phyloP scores from a whole-genome alignment of 2,888 invertebrate genomes.

The Catocala fraxini region DNA sequence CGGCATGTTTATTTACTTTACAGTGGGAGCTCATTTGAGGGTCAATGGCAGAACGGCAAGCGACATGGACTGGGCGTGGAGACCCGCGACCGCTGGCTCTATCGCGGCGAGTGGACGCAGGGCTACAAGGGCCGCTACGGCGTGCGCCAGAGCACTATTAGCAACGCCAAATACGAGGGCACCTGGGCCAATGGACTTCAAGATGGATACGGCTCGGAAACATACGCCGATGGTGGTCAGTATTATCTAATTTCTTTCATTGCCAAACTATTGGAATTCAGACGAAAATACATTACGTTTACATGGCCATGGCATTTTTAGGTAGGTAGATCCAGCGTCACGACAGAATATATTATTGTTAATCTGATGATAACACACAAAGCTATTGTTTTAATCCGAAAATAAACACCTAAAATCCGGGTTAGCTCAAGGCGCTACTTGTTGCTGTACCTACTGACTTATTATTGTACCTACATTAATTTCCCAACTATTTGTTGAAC shows the following conservation, averaged over 20 bases:
- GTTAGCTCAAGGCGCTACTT: constrained; percentile 33
- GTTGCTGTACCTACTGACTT: constrained; percentile 22
- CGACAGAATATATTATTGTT: constrained; percentile 61
- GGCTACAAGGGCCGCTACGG: constrained; percentile 99
- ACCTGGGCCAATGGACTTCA: constrained; percentile 99
- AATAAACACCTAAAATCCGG: constrained; percentile 48
- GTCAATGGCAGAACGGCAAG: constrained; percentile 99
- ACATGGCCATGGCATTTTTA: constrained; percentile 75
- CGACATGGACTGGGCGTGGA: constrained; percentile 99
- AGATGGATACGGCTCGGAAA: constrained; percentile 99
- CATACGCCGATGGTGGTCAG: constrained; percentile 99
- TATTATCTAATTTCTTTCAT: constrained; percentile 68
- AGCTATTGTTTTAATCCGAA: constrained; percentile 44
- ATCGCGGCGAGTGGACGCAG: constrained; percentile 99
- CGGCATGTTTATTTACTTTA: constrained; percentile 59
- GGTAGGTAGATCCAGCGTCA: constrained; percentile 51
- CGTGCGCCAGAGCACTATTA: constrained; percentile 97
- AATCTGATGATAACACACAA: constrained; percentile 52
- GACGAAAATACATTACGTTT: constrained; percentile 75
- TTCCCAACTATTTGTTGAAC: constrained; percentile 38
- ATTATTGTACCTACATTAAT: constrained; percentile 40
- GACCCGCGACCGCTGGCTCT: constrained; percentile 98
- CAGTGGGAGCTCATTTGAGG: constrained; percentile 98
- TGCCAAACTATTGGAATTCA: constrained; percentile 73
- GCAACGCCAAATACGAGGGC: constrained; percentile 98